These are phyloP conservation scores for Yponomeuta malinellus DNA, from an alignment of 2,888 invertebrate genomes.

Conservation along the genomic window DNA sequence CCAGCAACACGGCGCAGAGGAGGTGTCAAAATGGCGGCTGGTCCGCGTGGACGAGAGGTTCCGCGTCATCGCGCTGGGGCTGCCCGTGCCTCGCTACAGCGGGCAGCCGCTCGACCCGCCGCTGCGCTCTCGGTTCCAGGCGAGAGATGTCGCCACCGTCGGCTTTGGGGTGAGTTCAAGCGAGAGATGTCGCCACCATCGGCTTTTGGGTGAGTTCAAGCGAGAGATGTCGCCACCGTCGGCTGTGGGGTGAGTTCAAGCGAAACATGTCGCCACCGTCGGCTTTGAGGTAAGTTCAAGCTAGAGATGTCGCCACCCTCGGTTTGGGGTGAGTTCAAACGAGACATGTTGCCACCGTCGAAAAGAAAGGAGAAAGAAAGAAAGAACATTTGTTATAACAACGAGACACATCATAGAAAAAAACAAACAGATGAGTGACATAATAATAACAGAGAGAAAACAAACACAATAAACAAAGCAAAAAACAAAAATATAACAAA, in stretches of 20 bases:
- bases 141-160: constrained; percentile 83
- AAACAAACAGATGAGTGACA: too few relatives aligned
- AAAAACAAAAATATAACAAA: too few relatives aligned
- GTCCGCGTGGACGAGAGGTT: constrained; percentile 95
- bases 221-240: constrained; percentile 83
- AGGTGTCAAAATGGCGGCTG: constrained; percentile 90
- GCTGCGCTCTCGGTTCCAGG: constrained; percentile 95
- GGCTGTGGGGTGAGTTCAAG: constrained; percentile 86
- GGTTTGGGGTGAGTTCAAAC: constrained; percentile 86
- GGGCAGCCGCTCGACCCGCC: constrained; percentile 98
- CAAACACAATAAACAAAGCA: too few relatives aligned
- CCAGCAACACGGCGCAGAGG: constrained; percentile 85
- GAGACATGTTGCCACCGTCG: constrained; percentile 80
- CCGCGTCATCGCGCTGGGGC: constrained; percentile 92
- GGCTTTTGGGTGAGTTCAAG: constrained; percentile 86
- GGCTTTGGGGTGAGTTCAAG: constrained; percentile 86
- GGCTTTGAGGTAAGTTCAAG: constrained; percentile 86
- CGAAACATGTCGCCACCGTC: constrained; percentile 83
- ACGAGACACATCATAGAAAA: too few relatives aligned
- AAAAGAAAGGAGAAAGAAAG: too few relatives aligned
- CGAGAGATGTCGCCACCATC: constrained; percentile 83
- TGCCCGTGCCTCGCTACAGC: constrained; percentile 90
- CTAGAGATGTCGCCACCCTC: constrained; percentile 81
- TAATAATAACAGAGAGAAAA: too few relatives aligned
- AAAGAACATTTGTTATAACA: too few relatives aligned